phyloP scores from a whole-genome alignment of 2,888 invertebrate genomes.

The Dolomedes plantarius region DNA sequence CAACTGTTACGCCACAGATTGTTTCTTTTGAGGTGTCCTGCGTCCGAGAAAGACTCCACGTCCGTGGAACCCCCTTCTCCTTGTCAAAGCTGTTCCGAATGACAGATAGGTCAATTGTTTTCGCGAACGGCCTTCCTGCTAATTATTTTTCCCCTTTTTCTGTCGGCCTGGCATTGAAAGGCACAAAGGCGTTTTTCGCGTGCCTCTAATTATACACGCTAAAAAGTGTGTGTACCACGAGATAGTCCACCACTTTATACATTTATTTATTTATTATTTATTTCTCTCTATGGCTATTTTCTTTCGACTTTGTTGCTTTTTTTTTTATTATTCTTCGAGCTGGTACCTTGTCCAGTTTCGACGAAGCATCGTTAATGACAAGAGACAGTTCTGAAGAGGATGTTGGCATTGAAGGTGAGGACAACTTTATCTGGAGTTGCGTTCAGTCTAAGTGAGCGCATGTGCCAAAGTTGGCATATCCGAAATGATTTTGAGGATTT shows the following conservation, averaged over 20 bases:
- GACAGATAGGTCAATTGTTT: conserved; percentile 59
- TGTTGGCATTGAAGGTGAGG: background rate
- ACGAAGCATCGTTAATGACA: background rate
- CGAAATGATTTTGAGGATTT: too few relatives aligned
- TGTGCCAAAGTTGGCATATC: too few relatives aligned
- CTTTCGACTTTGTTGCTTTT: too few relatives aligned
- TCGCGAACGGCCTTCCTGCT: conserved; percentile 20
- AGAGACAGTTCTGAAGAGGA: background rate
- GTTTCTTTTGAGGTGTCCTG: too few relatives aligned
- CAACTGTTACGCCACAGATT: too few relatives aligned
- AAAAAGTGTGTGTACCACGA: conserved; percentile 33
- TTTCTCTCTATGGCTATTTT: background rate
- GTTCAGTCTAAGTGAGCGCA: too few relatives aligned
- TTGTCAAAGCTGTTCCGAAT: conserved; percentile 5
- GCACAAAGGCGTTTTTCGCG: conserved; percentile 36
- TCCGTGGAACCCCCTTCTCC: background rate
- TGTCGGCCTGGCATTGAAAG: conserved; percentile 50
- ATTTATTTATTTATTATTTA: background rate
- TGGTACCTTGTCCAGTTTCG: background rate
- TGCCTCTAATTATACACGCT: conserved; percentile 10
- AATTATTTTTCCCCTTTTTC: conserved; percentile 18
- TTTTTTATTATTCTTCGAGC: background rate
- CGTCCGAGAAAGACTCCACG: background rate
- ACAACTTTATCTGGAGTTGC: too few relatives aligned
- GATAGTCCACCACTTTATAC: background rate